phyloP scores from a whole-genome alignment of 1,140 invertebrate species.

The Lordiphosa stackelbergi region DNA sequence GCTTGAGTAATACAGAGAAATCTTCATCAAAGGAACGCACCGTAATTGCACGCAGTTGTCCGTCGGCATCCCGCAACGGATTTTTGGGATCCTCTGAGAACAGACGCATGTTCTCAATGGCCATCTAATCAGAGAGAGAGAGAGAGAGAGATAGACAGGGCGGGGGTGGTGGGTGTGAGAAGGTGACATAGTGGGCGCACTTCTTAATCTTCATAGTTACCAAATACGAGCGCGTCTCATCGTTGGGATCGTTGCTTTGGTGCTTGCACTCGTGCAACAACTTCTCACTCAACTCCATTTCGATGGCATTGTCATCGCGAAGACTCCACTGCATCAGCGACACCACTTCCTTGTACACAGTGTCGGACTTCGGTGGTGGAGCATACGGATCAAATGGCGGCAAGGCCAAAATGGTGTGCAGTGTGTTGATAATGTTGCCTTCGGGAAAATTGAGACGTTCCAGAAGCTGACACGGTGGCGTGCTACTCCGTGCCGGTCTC shows the following conservation, averaged over 20 bases:
- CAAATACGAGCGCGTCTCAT: slow-evolving; percentile 63
- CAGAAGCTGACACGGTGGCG: slow-evolving; percentile 55
- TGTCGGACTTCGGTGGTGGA: slow-evolving; percentile 56
- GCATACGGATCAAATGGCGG: slow-evolving; percentile 71
- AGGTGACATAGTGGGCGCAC: no score
- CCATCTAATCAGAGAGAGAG: slow-evolving; percentile 34
- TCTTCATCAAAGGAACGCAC: slow-evolving; percentile 31
- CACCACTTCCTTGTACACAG: slow-evolving; percentile 62
- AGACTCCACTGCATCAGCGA: slow-evolving; percentile 68
- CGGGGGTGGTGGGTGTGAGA: not conserved
- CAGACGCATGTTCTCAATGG: slow-evolving; percentile 64
- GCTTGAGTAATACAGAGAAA: slow-evolving; percentile 20
- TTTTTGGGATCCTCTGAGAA: slow-evolving; percentile 66
- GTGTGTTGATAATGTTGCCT: slow-evolving; percentile 61
- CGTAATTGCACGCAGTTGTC: slow-evolving; percentile 71
- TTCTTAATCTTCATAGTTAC: slow-evolving; percentile 5
- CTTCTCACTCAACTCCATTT: slow-evolving; percentile 65
- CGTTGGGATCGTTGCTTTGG: slow-evolving; percentile 47
- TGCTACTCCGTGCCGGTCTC: slow-evolving; percentile 27
- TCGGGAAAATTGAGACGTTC: slow-evolving; percentile 61
- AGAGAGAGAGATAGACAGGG: not conserved
- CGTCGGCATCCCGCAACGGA: slow-evolving; percentile 56
- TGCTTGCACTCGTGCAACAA: slow-evolving; percentile 54
- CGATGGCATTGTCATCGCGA: slow-evolving; percentile 68
- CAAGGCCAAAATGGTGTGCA: slow-evolving; percentile 66